Evolutionary conservation across 2,113 vertebrate genomes (phyloP), one percentile per base, ranked within the genome.

Genomic region (Menura novaehollandiae): DNA sequence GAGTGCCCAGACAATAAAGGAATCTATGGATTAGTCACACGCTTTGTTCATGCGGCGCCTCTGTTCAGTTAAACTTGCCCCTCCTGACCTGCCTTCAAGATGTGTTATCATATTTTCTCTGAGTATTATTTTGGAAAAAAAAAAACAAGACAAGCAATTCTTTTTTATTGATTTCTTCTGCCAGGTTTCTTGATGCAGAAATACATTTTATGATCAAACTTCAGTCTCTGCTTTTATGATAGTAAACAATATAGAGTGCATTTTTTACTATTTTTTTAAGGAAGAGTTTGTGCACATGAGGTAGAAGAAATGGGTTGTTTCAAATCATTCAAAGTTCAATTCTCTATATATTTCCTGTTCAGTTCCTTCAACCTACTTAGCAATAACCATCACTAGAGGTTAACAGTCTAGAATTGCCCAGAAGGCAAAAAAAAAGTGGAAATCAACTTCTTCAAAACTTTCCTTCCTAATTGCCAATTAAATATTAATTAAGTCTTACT

Each of bases 81-180:
- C 90, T 69, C 71, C 87, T 60, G 83, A 93, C 93, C 85, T 85
- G 74, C 88, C 89, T 96, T 91, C 30, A 52, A 74, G 93, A 95
- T 85, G 74, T 55, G 91, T 88, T 97, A 84, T 93, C 79, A 56
- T 95, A 93, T 92, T 96, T 96, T 94, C 83, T 80, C 84, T 77
- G 68, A 93, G 85, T 77, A 74, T 83, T 84, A 89, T 97, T 96
- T 89, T 89, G 80, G 64, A 66, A 78, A 88, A 43, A 72, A 75
- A 47, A 27, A 68, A 81, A 56, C 46, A 94, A 93, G 94, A 95
- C 93, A 91, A 96, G 93, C 92, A 93, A 92, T 93, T 85, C 85
- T 92, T 96, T 96, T 96, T 94, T 96, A 97, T 97, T 94, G 97
- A 97, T 97, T 94, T 89, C 58, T 85, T 91, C 95, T 91, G 85